Base-by-base conservation (phyloP, 2,888 invertebrate species). In the Criorhina ranunculi region DNA sequence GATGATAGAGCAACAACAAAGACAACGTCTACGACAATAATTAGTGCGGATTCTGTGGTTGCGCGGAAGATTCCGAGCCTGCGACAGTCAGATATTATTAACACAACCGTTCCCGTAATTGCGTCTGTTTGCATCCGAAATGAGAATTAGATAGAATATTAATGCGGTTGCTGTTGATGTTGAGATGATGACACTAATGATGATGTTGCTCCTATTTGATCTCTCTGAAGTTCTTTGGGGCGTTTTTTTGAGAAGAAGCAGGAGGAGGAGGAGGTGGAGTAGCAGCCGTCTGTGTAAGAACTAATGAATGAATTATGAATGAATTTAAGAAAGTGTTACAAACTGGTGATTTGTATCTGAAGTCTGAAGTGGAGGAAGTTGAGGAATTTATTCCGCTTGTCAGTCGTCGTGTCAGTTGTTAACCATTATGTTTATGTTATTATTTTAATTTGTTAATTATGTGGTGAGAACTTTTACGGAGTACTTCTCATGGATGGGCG, bases 151-250 rank as follows among this genome's bases (percentile, higher is more conserved):
- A 77, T 82, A 59, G 70, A 82, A 77, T 77, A 82, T 77, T 64
- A 82, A 82, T 82, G 77, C 44, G 76, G 77, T 77, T 72, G 76
- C 49, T 42, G 81, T 59, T 70, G 60, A 70, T 77, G 70, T 46
- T 81, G 37, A 57, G 57, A 64, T 51, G 81, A 82, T 72, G 76
- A 77, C 64, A 70, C 76, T 77, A 77, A 72, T 82, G 77, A 82
- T 82, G 70, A 77, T 82, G 82, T 70, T 82, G 70, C 76, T 69
- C 51, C 44, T 70, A 64, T 70, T 76, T 76, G 76, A 82, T 82
- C 59, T 76, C 35, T 64, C 44, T 42, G 51, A 66, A 70, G 76
- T 70, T 76, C 35, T 66, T 69, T 64, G 42, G 24, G n/a, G 35
- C 15, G 17, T 64, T 53, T 59, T 69, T 7, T 19, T 7, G 66